Percentiles rank a stretch among this genome's conserved stretches.
These are phyloP conservation scores for Metopia argyrocephala DNA, from an alignment of 2,888 invertebrate genomes.

Conservation along the genomic window DNA sequence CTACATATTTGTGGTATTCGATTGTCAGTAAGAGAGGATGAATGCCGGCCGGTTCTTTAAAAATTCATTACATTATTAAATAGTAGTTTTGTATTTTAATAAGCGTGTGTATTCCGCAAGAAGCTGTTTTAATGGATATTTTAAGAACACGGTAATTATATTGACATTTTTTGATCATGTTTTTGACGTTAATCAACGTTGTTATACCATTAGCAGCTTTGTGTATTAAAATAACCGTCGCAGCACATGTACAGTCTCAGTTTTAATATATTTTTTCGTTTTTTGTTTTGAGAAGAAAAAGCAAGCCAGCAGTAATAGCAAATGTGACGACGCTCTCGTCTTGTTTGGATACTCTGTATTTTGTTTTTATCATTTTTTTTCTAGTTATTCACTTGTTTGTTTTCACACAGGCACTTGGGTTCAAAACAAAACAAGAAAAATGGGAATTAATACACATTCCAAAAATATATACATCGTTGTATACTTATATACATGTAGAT, in stretches of 20 bases:
- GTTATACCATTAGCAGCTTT: conserved; percentile 1
- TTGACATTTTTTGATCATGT: neutral
- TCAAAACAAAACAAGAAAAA: conserved; percentile 62
- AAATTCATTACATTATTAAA: neutral
- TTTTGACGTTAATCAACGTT: conserved; percentile 24
- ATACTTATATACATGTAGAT: neutral
- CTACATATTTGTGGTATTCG: neutral
- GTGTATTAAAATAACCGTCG: conserved; percentile 31
- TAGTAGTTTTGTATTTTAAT: too few species aligned
- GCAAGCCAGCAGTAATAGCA: conserved; percentile 6
- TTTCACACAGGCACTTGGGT: conserved; percentile 27
- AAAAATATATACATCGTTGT: conserved; percentile 16
- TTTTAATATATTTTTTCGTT: neutral
- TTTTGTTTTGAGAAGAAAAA: neutral
- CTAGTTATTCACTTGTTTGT: conserved; percentile 59
- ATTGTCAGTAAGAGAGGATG: neutral
- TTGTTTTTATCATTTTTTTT: conserved; percentile 15
- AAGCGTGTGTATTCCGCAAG: too few species aligned
- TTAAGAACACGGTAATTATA: neutral
- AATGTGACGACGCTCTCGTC: conserved; percentile 42
- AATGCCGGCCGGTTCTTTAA: conserved; percentile 34
- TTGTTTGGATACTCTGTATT: neutral
- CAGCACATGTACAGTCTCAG: conserved; percentile 63
- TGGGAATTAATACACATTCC: conserved; percentile 47
- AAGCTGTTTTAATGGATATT: too few species aligned